A percentile compares a stretch with the other conserved stretches of the same genome.
phyloP scores from a whole-genome alignment of 2,888 invertebrate species.

The Chloromyia formosa region DNA sequence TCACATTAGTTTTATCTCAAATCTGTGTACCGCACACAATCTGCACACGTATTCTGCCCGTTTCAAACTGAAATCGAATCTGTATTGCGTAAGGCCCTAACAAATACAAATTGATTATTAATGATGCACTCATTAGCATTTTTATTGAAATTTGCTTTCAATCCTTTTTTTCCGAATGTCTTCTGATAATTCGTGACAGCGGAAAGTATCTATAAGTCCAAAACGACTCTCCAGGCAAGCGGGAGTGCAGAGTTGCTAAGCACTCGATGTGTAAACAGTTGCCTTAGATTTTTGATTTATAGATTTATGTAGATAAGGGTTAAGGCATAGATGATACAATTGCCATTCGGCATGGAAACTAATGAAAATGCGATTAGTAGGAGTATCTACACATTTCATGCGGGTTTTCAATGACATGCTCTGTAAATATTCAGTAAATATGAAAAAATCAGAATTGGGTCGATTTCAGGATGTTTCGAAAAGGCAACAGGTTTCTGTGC shows the following conservation, averaged over 20 bases:
- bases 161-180: background rate
- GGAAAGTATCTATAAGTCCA: background rate
- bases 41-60: no score
- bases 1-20: background rate
- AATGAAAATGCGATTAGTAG: no score
- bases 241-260: background rate
- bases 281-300: background rate
- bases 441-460: no score
- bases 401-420: no score
- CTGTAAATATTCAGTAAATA: no score
- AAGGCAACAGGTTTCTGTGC: no score
- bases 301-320: slow-evolving; percentile 2
- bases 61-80: no score
- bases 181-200: background rate
- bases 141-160: background rate
- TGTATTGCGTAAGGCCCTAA: background rate
- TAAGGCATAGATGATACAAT: background rate
- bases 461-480: no score
- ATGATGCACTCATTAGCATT: slow-evolving; percentile 1
- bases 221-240: background rate
- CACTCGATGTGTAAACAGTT: slow-evolving; percentile 1
- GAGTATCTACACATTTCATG: no score
- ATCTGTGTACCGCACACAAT: no score
- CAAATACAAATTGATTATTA: background rate
- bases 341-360: background rate